A percentile compares a stretch with the other conserved stretches of the same genome.
These are phyloP conservation scores for Nyctalus aviator DNA, from an alignment of 2,797 vertebrate species.

Conservation along the genomic window DNA sequence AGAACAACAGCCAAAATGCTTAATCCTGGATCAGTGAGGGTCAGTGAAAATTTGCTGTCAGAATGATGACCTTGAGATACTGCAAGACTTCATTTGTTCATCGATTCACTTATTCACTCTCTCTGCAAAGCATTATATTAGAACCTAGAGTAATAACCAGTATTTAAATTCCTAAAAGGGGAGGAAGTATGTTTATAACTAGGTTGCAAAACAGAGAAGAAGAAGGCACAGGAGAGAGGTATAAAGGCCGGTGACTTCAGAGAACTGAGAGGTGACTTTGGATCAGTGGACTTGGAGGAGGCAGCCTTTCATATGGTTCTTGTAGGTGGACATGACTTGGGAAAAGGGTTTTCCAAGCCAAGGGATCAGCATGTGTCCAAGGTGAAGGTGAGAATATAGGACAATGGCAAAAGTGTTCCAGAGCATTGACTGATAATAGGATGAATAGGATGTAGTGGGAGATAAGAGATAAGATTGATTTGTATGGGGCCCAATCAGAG, in stretches of 20 bases:
- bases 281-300: background rate
- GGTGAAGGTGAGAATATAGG: background rate
- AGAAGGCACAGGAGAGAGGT: background rate
- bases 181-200: background rate
- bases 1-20: background rate
- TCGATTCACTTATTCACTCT: background rate
- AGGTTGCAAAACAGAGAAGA: background rate
- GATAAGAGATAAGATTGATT: background rate
- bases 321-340: background rate
- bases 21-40: background rate
- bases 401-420: background rate
- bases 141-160: background rate
- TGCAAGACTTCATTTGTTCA: background rate
- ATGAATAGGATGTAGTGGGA: no score
- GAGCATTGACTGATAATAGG: background rate
- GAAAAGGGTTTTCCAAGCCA: constrained; percentile 10
- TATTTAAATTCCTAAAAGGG: background rate
- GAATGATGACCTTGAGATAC: background rate
- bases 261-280: background rate
- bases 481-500: background rate
- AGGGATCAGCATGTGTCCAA: background rate
- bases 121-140: background rate
- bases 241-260: background rate
- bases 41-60: background rate
- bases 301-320: background rate